These are phyloP conservation scores for Pituophis catenifer DNA, from an alignment of 2,113 vertebrate species.

Conservation along the genomic window DNA sequence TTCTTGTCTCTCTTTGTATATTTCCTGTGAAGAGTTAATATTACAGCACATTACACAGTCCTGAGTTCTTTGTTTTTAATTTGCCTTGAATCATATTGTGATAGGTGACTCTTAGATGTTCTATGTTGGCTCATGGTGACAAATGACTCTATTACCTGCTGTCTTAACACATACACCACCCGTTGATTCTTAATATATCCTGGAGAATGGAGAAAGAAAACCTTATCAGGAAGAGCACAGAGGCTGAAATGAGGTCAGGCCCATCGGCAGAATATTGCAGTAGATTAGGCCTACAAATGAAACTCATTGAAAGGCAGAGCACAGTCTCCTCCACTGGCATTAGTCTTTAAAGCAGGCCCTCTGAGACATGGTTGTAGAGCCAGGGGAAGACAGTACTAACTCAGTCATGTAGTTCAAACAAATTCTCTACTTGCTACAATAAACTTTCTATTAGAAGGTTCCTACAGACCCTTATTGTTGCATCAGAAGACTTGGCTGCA, in stretches of 20 bases:
- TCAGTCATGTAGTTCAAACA: background rate
- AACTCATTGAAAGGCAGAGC: background rate
- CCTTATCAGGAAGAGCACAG: background rate
- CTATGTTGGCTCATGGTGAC: background rate
- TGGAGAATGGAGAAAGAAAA: conserved; percentile 13
- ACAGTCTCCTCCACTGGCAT: background rate
- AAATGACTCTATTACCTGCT: background rate
- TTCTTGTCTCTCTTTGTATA: background rate
- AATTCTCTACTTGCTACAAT: background rate
- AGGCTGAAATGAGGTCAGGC: conserved; percentile 3
- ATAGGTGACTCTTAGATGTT: background rate
- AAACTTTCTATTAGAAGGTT: background rate
- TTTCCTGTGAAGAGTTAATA: background rate
- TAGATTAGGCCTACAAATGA: background rate
- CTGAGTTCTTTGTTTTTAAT: conserved; percentile 14
- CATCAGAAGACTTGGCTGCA: rapidly evolving
- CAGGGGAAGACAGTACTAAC: conserved; percentile 11
- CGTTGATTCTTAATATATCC: background rate
- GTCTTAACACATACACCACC: rapidly evolving
- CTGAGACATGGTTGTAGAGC: background rate
- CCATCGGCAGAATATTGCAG: background rate
- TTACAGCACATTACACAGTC: background rate
- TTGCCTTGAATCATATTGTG: conserved; percentile 9
- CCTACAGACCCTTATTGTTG: background rate
- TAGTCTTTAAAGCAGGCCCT: background rate